Base-by-base conservation (phyloP, 2,888 invertebrate genomes). In the Lepidochitona cinerea region DNA sequence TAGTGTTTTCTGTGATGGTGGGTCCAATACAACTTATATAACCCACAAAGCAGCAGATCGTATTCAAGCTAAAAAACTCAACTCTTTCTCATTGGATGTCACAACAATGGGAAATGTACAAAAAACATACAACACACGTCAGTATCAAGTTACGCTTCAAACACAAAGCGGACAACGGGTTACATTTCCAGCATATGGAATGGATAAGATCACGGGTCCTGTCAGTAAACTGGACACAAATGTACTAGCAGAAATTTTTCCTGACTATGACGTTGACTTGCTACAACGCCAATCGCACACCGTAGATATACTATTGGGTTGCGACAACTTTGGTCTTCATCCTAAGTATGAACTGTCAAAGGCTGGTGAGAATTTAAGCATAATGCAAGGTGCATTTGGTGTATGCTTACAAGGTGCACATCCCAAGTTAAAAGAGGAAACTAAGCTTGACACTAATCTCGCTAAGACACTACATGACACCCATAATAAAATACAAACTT, bases 321-420 rank as follows among this genome's bases (percentile, higher is more conserved):
- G 69, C n/a, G 69, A 69, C 32, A 35, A 69, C 36, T 69, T 69
- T 53, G 69, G 69, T 29, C 33, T 69, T 6, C 69, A 69, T 53
- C 69, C 68, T 29, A 69, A 69, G 23, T 5, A 23, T 18, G 49
- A 69, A 52, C 0, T 52, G 29, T 49, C 53, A 5, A 29, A 69
- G 26, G 69, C 69, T 52, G 69, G 69, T 18, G 33, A 49, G n/a
- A 41, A 53, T n/a, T n/a, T 69, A 9, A 69, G 53, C 49, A 68
- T 52, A 1, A 68, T 68, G 68, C 49, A 18, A 41, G 68, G 68
- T n/a, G 37, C 35, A 23, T 67, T 37, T 68, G 68, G 41, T n/a
- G n/a, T n/a, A n/a, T n/a, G n/a, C n/a, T n/a, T n/a, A n/a, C n/a
- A n/a, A n/a, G n/a, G n/a, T n/a, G n/a, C n/a, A n/a, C n/a, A n/a